Conservation (phyloP, 2,797 vertebrate species). For the Enteromius mattozi region DNA sequence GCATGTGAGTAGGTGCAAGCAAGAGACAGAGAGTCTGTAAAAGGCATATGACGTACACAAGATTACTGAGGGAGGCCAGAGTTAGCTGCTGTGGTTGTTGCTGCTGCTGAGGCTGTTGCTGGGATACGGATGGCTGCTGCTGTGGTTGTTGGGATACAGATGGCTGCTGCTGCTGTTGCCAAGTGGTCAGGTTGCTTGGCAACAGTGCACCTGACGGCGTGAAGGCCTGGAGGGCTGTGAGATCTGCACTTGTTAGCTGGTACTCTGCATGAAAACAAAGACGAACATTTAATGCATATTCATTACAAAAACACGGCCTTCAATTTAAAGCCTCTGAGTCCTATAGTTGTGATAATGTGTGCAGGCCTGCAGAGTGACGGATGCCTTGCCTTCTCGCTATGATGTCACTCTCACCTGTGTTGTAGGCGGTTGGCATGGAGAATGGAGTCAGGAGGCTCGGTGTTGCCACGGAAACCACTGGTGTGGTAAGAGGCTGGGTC, state of each 20-base stretch:
- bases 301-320: background rate
- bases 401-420: constrained; percentile 82
- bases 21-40: constrained; percentile 1
- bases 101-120: constrained; percentile 75
- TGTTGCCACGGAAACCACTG: constrained; percentile 95
- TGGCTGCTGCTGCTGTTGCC: constrained; percentile 90
- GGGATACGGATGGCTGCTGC: constrained; percentile 76
- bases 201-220: constrained; percentile 88
- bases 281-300: constrained; percentile 9
- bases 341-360: background rate
- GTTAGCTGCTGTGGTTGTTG: constrained; percentile 80
- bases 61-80: constrained; percentile 90
- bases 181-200: constrained; percentile 90
- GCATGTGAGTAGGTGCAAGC: constrained; percentile 18
- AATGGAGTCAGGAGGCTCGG: constrained; percentile 95
- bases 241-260: constrained; percentile 94
- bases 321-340: background rate
- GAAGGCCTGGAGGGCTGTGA: constrained; percentile 93
- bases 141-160: constrained; percentile 86
- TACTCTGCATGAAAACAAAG: constrained; percentile 83
- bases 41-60: constrained; percentile 84
- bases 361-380: constrained; percentile 1
- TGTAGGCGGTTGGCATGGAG: constrained; percentile 96
- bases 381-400: constrained; percentile 24
- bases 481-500: constrained; percentile 90